A percentile compares a stretch with the other conserved stretches of the same genome.
phyloP scores from a whole-genome alignment of 2,888 invertebrate genomes.

The Macrosoma leucophasiata region DNA sequence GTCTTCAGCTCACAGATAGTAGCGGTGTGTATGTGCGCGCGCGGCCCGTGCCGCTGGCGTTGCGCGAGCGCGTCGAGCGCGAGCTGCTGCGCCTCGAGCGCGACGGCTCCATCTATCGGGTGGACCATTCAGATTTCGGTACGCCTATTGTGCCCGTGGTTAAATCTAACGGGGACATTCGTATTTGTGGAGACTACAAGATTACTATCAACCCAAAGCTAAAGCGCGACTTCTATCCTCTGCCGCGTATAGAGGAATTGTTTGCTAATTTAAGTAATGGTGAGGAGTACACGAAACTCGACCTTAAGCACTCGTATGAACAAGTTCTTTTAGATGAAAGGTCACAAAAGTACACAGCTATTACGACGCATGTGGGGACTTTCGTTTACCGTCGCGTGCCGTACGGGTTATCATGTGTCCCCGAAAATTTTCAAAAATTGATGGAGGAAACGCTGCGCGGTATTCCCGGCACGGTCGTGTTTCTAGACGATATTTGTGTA shows the following conservation, averaged over 20 bases:
- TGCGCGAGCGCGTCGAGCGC: conserved; percentile 12
- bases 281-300: conserved; percentile 27
- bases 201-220: conserved; percentile 25
- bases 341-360: conserved; percentile 22
- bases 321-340: conserved; percentile 21
- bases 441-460: conserved; percentile 19
- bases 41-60: conserved; percentile 16
- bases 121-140: conserved; percentile 20
- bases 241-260: conserved; percentile 26
- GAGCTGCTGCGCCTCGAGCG: conserved; percentile 14
- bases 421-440: conserved; percentile 26
- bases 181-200: conserved; percentile 25
- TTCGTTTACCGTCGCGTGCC: conserved; percentile 25
- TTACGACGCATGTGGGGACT: conserved; percentile 25
- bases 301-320: conserved; percentile 26
- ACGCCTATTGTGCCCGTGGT: conserved; percentile 19
- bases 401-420: conserved; percentile 23
- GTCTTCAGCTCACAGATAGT: conserved; percentile 10
- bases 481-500: conserved; percentile 23
- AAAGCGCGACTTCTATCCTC: conserved; percentile 21
- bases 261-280: conserved; percentile 27
- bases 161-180: conserved; percentile 15
- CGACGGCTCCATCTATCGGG: conserved; percentile 16
- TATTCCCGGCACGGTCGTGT: conserved; percentile 15
- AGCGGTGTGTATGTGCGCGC: conserved; percentile 13